A percentile compares a stretch with the other conserved stretches of the same genome.
These are phyloP conservation scores for Epizoanthus rinbou DNA, from an alignment of 92 coral and sea anemone genomes.

Conservation along the genomic window DNA sequence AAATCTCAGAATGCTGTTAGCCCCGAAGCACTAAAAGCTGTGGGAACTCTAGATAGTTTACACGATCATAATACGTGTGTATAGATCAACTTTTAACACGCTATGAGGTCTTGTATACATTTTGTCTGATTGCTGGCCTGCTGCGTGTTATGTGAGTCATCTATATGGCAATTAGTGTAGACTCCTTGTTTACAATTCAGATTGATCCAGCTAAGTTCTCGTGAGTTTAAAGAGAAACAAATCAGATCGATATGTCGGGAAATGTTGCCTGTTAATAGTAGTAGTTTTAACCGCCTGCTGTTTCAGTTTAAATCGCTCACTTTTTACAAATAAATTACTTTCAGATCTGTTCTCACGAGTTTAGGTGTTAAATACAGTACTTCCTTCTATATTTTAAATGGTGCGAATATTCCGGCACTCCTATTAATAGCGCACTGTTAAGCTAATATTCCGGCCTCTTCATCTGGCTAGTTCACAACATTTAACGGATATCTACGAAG, in stretches of 20 bases:
- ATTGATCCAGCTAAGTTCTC: not conserved
- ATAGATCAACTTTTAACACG: slow-evolving; percentile 52
- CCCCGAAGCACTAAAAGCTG: slow-evolving; percentile 31
- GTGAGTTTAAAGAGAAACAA: slow-evolving; percentile 27
- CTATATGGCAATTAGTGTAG: slow-evolving; percentile 37
- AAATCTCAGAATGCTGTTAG: not conserved
- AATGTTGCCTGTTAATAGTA: slow-evolving; percentile 13
- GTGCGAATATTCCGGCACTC: slow-evolving; percentile 6
- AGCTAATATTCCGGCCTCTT: not conserved
- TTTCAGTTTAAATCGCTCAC: slow-evolving; percentile 16
- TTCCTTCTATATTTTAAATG: slow-evolving; percentile 31
- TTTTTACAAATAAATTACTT: slow-evolving; percentile 34
- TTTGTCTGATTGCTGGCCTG: slow-evolving; percentile 55
- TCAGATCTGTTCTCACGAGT: slow-evolving; percentile 30
- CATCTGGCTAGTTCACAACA: slow-evolving; percentile 42
- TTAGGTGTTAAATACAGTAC: slow-evolving; percentile 27
- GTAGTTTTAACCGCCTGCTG: slow-evolving; percentile 25
- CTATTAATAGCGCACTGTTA: slow-evolving; percentile 25
- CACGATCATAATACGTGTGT: slow-evolving; percentile 57
- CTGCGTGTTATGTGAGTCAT: slow-evolving; percentile 49
- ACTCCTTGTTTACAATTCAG: slow-evolving; percentile 42
- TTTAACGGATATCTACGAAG: slow-evolving; percentile 27
- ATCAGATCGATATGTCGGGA: slow-evolving; percentile 15
- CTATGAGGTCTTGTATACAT: slow-evolving; percentile 58
- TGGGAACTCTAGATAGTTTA: slow-evolving; percentile 35